A percentile compares a stretch with the other conserved stretches of the same genome.
These are phyloP conservation scores for Drosophila micromelanica DNA, from an alignment of 1,140 invertebrate species.

Conservation along the genomic window DNA sequence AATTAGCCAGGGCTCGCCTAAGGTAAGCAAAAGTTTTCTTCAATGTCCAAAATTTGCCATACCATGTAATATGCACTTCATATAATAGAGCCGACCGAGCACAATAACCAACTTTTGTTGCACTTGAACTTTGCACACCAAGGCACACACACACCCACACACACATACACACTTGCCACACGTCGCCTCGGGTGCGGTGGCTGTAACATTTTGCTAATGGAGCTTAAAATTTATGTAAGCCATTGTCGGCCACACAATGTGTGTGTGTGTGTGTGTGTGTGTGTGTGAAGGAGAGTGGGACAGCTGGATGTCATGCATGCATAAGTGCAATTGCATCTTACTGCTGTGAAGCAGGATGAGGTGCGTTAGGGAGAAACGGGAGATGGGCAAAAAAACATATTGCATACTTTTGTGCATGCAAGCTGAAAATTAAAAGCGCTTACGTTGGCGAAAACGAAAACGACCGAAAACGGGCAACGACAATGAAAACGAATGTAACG, in stretches of 20 bases:
- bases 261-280: conserved; percentile 30
- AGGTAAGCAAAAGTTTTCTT: conserved; percentile 66
- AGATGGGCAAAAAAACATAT: conserved; percentile 61
- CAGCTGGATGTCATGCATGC: conserved; percentile 72
- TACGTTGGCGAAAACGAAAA: conserved; percentile 62
- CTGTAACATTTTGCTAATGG: conserved; percentile 80
- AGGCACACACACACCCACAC: conserved; percentile 5
- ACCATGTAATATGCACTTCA: conserved; percentile 73
- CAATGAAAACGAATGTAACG: conserved; percentile 61
- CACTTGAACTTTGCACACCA: conserved; percentile 68
- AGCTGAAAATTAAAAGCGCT: conserved; percentile 82
- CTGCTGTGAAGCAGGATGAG: neutral
- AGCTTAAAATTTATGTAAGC: conserved; percentile 83
- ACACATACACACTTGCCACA: conserved; percentile 40
- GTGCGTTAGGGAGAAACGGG: neutral
- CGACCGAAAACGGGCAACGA: conserved; percentile 37
- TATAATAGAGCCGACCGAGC: conserved; percentile 59
- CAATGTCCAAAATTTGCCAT: conserved; percentile 64
- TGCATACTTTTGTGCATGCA: conserved; percentile 82
- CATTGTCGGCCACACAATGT: conserved; percentile 60
- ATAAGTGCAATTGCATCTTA: conserved; percentile 63
- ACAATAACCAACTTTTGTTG: conserved; percentile 70
- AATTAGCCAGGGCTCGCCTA: conserved; percentile 64
- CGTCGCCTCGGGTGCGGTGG: conserved; percentile 64
- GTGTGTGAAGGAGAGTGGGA: conserved; percentile 24